phyloP scores from a whole-genome alignment of 2,113 vertebrate genomes.

The Notothenia rossii region DNA sequence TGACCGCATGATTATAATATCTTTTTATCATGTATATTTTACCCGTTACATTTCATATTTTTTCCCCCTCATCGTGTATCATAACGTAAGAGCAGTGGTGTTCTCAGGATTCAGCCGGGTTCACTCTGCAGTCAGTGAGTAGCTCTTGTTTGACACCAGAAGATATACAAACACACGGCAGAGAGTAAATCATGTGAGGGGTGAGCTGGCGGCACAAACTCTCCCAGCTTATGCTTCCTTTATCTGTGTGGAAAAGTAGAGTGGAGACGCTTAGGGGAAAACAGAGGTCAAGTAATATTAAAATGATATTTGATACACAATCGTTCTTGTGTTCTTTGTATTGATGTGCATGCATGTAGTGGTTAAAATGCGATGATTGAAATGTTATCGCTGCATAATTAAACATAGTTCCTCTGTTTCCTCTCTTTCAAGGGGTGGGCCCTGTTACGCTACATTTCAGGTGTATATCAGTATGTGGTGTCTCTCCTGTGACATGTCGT shows the following conservation, averaged over 20 bases:
- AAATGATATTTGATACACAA: background rate
- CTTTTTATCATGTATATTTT: slow-evolving; percentile 53
- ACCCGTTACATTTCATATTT: slow-evolving; percentile 20
- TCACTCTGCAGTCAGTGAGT: slow-evolving; percentile 22
- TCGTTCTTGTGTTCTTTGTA: background rate
- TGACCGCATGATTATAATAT: slow-evolving; percentile 33
- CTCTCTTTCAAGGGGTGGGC: no score
- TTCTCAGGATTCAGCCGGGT: background rate
- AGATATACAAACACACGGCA: slow-evolving; percentile 10
- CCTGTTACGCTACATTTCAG: no score
- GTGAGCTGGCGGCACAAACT: background rate
- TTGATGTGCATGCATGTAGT: background rate
- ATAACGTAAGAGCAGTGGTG: slow-evolving; percentile 23
- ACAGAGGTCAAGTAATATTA: no score
- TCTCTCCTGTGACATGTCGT: no score
- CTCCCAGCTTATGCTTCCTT: background rate
- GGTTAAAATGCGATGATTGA: background rate
- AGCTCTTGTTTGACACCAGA: slow-evolving; percentile 1
- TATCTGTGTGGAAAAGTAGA: background rate
- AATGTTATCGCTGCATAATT: no score
- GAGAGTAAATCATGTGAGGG: slow-evolving; percentile 1
- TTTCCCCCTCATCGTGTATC: slow-evolving; percentile 18
- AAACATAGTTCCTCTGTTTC: no score
- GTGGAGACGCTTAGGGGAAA: background rate
- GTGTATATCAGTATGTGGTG: no score